phyloP scores from a whole-genome alignment of 1,140 invertebrate species.

The Tribolium madens region DNA sequence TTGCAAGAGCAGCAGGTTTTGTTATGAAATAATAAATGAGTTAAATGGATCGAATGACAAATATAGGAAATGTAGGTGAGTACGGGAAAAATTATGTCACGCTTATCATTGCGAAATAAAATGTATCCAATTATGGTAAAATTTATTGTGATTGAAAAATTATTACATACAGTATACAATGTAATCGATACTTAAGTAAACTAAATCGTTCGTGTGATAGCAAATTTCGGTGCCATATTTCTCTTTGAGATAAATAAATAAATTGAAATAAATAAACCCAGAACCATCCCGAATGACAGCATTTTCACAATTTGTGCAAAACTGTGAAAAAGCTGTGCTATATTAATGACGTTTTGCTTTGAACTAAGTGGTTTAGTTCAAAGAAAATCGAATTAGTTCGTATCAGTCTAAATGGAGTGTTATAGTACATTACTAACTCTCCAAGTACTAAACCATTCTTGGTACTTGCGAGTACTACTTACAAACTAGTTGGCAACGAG shows the following conservation, averaged over 20 bases:
- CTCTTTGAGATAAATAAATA: conserved; percentile 18
- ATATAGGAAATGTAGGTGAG: not conserved
- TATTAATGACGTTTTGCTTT: conserved; percentile 33
- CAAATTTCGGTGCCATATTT: not conserved
- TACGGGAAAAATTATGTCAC: not conserved
- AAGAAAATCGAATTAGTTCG: conserved; percentile 39
- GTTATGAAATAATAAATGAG: conserved; percentile 8
- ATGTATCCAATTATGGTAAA: not conserved
- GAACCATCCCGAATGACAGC: conserved; percentile 18
- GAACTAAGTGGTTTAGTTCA: conserved; percentile 42
- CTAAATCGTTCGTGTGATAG: not conserved
- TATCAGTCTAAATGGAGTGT: conserved; percentile 24
- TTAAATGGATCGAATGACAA: not conserved
- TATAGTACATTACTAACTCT: conserved; percentile 9
- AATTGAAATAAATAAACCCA: conserved; percentile 35
- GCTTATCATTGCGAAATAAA: not conserved
- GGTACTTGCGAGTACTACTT: conserved; percentile 18
- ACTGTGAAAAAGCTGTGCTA: conserved; percentile 6
- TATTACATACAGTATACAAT: conserved; percentile 17
- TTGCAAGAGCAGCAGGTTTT: not conserved
- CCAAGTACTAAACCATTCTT: conserved; percentile 13
- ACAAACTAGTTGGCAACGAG: conserved; percentile 6
- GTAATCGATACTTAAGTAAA: conserved; percentile 9
- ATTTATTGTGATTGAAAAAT: conserved; percentile 5
- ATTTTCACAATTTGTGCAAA: conserved; percentile 15